These are phyloP conservation scores for Dunckerocampus dactyliophorus DNA, from an alignment of 2,113 vertebrate genomes.

Conservation along the genomic window DNA sequence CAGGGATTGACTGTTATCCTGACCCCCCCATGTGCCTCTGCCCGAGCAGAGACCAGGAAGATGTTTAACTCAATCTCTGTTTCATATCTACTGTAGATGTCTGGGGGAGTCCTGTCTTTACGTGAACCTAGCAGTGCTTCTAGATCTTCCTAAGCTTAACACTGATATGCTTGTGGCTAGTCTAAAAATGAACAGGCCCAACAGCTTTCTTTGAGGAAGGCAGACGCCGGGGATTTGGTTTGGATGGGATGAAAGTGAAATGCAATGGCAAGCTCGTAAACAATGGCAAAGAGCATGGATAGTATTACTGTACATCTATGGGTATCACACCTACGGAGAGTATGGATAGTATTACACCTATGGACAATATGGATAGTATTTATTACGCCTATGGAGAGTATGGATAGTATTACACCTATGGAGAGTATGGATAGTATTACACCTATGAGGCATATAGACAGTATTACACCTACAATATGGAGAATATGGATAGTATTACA, in stretches of 20 bases:
- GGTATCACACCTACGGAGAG: too few relatives aligned
- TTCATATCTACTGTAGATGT: constrained; percentile 29
- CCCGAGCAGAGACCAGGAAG: constrained; percentile 24
- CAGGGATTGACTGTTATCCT: constrained; percentile 54
- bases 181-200: neutral
- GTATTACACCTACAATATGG: too few relatives aligned
- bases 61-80: constrained; percentile 20
- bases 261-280: neutral
- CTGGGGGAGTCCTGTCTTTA: constrained; percentile 10
- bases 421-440: too few relatives aligned
- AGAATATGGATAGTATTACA: too few relatives aligned
- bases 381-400: too few relatives aligned
- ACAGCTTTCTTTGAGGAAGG: neutral
- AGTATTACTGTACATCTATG: too few relatives aligned
- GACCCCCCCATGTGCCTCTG: constrained; percentile 49
- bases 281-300: too few relatives aligned
- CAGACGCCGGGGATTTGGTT: too few relatives aligned
- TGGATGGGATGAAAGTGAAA: neutral
- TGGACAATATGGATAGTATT: too few relatives aligned
- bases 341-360: too few relatives aligned
- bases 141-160: neutral
- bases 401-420: too few relatives aligned
- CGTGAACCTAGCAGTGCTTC: neutral
- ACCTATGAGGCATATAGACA: too few relatives aligned
- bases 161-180: neutral